Evolutionary conservation across 2,888 invertebrate genomes (phyloP).

Genomic region (Pachycephus smyrnensis): DNA sequence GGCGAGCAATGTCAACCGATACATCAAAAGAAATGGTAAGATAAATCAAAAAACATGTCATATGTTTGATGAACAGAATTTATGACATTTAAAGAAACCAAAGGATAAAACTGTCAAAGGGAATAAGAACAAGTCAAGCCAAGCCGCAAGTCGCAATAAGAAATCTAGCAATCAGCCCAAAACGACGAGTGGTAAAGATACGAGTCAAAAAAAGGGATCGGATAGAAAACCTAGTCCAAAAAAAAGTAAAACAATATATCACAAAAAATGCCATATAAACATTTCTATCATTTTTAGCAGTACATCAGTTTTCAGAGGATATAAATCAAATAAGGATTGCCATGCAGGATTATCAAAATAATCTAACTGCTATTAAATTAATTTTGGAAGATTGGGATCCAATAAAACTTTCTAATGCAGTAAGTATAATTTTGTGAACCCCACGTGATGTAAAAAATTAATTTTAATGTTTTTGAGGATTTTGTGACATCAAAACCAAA

Average conservation of each 20-base stretch:
- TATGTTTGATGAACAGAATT: neutral
- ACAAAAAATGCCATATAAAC: neutral
- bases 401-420: neutral
- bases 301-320: neutral
- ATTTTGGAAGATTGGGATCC: constrained; percentile 41
- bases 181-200: constrained; percentile 11
- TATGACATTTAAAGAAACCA: neutral
- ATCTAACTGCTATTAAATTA: constrained; percentile 34
- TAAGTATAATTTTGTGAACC: neutral
- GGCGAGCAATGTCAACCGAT: constrained; percentile 27
- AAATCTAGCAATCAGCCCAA: neutral
- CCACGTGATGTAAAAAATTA: neutral
- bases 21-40: constrained; percentile 20
- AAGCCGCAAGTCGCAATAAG: neutral
- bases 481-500: neutral
- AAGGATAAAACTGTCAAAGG: neutral
- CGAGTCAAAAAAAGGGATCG: constrained; percentile 8
- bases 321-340: neutral
- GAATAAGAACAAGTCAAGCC: neutral
- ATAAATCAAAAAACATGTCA: neutral
- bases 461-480: neutral
- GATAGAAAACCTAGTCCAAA: constrained; percentile 23
- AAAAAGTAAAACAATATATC: constrained; percentile 21
- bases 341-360: constrained; percentile 36
- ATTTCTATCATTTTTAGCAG: neutral